Evolutionary conservation across 2,888 invertebrate species (phyloP).

Genomic region (Hyalella azteca): DNA sequence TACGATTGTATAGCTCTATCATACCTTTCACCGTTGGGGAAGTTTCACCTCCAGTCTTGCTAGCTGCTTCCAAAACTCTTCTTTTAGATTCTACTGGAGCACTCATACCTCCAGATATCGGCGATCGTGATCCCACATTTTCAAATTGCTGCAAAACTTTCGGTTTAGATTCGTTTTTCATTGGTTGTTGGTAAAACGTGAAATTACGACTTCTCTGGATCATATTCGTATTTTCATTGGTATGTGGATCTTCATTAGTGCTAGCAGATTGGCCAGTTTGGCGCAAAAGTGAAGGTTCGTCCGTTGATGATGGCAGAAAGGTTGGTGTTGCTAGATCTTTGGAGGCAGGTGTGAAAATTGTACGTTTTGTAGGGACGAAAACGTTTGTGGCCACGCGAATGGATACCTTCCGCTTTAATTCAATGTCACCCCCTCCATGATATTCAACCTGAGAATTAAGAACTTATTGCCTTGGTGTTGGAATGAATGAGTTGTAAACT

Average conservation of each 20-base stretch:
- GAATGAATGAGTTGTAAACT: neutral
- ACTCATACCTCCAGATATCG: slow-evolving; percentile 28
- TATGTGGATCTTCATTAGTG: neutral
- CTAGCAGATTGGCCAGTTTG: too few species aligned
- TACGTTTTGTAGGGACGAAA: slow-evolving; percentile 55
- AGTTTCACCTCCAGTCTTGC: slow-evolving; percentile 16
- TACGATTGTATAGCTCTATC: slow-evolving; percentile 52
- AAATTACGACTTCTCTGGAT: neutral
- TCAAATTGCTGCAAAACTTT: neutral
- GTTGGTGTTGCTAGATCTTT: slow-evolving; percentile 50
- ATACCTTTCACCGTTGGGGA: slow-evolving; percentile 52
- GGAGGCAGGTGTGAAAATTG: slow-evolving; percentile 50
- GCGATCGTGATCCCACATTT: neutral
- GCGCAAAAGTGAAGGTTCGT: neutral
- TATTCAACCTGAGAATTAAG: neutral
- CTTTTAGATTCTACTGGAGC: slow-evolving; percentile 53
- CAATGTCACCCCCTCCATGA: slow-evolving; percentile 31
- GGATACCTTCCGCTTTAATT: slow-evolving; percentile 42
- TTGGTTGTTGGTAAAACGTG: neutral
- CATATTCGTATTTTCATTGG: neutral
- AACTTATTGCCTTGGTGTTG: neutral
- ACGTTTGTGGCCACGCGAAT: slow-evolving; percentile 43
- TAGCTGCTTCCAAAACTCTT: slow-evolving; percentile 52
- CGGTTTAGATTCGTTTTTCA: neutral
- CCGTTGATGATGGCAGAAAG: slow-evolving; percentile 25